Evolutionary conservation across 2,888 invertebrate species (phyloP).

Genomic region (Emesis russula): DNA sequence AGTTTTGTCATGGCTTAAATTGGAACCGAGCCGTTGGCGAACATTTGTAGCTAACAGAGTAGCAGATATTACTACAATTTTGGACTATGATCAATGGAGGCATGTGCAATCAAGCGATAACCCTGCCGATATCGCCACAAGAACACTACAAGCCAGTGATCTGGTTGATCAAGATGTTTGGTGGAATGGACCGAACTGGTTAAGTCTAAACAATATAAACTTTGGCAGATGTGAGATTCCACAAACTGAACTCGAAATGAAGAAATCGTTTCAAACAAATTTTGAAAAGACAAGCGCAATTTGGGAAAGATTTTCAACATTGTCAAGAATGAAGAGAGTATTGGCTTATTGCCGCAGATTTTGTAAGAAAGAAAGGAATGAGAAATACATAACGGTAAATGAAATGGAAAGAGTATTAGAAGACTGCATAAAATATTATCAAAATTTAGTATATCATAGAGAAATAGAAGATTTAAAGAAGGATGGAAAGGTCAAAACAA

Average conservation of each 20-base stretch:
- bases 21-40: conserved; percentile 19
- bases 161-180: conserved; percentile 36
- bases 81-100: conserved; percentile 64
- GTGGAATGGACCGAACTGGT: conserved; percentile 58
- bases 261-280: conserved; percentile 12
- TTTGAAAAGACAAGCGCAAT: neutral
- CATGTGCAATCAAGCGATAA: conserved; percentile 59
- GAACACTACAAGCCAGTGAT: conserved; percentile 49
- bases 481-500: conserved; percentile 19
- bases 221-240: neutral
- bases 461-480: conserved; percentile 53
- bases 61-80: conserved; percentile 41
- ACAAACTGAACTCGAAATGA: conserved; percentile 23
- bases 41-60: conserved; percentile 67
- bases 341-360: conserved; percentile 58
- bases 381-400: conserved; percentile 17
- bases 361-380: conserved; percentile 29
- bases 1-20: conserved; percentile 59
- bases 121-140: conserved; percentile 66
- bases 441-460: conserved; percentile 46
- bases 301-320: conserved; percentile 66
- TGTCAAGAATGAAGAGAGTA: conserved; percentile 61
- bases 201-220: conserved; percentile 1
- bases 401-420: conserved; percentile 40
- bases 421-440: conserved; percentile 54